These are phyloP conservation scores for Apotomis capreana DNA, from an alignment of 2,888 invertebrate species.

Conservation along the genomic window DNA sequence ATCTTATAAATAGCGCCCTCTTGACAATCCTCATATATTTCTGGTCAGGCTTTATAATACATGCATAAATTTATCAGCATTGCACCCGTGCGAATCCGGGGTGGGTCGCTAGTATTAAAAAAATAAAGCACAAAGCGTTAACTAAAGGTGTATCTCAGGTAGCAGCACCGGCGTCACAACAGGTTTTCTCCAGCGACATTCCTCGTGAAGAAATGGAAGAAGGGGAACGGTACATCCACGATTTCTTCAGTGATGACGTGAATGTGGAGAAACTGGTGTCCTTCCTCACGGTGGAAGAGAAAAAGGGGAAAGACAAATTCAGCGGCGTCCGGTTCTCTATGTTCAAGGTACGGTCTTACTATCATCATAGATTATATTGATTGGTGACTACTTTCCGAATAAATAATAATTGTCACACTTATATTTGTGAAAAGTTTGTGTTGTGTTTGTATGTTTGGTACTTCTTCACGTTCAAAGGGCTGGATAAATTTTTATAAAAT, in stretches of 20 bases:
- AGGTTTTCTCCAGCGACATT: conserved; percentile 83
- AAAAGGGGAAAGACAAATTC: conserved; percentile 93
- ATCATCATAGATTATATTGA: neutral
- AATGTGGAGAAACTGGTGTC: conserved; percentile 88
- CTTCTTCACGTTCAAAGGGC: no score
- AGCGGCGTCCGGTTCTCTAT: conserved; percentile 86
- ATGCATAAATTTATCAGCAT: no score
- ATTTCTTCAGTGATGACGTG: conserved; percentile 86
- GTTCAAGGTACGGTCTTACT: conserved; percentile 85
- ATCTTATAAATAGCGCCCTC: no score
- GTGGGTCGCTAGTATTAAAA: no score
- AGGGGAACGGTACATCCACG: conserved; percentile 85
- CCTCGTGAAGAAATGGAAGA: conserved; percentile 82
- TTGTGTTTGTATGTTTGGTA: no score
- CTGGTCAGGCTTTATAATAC: no score
- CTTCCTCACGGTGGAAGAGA: conserved; percentile 92
- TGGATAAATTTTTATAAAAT: no score
- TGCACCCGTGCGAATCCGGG: no score
- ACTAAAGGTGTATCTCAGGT: conserved; percentile 66
- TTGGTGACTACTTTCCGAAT: no score
- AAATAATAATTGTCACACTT: no score
- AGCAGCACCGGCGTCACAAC: conserved; percentile 86
- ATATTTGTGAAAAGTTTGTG: no score
- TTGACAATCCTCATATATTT: no score
- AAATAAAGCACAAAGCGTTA: neutral